Conservation (phyloP, 1,140 invertebrate species). For the Drosophila ananassae region DNA sequence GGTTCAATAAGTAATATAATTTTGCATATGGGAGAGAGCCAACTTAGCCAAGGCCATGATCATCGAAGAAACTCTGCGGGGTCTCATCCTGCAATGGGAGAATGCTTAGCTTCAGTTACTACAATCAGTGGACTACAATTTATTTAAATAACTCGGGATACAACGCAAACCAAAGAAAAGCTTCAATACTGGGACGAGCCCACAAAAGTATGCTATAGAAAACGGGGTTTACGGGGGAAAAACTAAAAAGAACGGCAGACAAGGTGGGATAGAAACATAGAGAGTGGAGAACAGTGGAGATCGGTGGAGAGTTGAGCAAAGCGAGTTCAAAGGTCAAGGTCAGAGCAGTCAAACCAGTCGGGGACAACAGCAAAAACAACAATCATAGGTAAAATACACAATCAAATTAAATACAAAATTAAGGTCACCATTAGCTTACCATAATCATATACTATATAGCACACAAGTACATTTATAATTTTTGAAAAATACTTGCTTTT, state of each 20-base stretch:
- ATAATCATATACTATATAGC: constrained; percentile 34
- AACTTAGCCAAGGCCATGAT: constrained; percentile 96
- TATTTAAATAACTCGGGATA: constrained; percentile 12
- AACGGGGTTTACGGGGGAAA: constrained; percentile 1
- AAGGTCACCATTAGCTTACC: constrained; percentile 59
- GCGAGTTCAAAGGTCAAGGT: constrained; percentile 48
- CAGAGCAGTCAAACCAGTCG: constrained; percentile 42
- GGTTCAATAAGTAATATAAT: constrained; percentile 27
- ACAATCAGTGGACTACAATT: constrained; percentile 41
- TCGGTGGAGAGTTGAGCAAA: constrained; percentile 47
- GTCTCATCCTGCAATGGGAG: constrained; percentile 97
- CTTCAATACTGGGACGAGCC: constrained; percentile 13
- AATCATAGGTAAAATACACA: constrained; percentile 34
- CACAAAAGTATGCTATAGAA: constrained; percentile 42
- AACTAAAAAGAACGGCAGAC: constrained; percentile 29
- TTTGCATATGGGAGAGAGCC: constrained; percentile 10
- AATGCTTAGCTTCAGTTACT: constrained; percentile 63
- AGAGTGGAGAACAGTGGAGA: constrained; percentile 16
- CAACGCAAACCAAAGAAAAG: constrained; percentile 36
- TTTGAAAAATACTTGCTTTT: constrained; percentile 66
- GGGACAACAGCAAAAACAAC: constrained; percentile 52
- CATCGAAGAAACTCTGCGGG: constrained; percentile 99
- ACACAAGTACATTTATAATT: constrained; percentile 54
- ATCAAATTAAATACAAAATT: constrained; percentile 30
- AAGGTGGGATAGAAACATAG: constrained; percentile 31